These are phyloP conservation scores for Gallinago stenura DNA, from an alignment of 2,797 vertebrate genomes.

Conservation along the genomic window DNA sequence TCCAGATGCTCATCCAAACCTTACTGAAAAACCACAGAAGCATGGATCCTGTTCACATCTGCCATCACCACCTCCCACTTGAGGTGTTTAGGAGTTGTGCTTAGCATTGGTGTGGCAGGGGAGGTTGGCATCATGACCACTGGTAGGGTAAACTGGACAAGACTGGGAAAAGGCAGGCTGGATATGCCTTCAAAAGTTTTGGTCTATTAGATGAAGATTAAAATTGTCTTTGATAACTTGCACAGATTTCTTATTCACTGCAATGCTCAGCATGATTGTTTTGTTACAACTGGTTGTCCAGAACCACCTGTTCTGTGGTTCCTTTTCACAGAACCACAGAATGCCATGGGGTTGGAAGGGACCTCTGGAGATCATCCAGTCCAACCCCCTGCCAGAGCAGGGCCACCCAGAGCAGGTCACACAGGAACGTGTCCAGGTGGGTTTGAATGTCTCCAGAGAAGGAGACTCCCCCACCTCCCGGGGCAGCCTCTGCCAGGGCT, in stretches of 20 bases:
- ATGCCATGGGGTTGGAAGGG: too few species aligned
- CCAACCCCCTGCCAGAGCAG: too few species aligned
- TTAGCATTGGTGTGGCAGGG: neutral
- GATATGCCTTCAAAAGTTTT: neutral
- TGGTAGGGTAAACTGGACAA: neutral
- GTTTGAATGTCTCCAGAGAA: too few species aligned
- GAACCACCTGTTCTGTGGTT: too few species aligned
- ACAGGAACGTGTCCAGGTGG: too few species aligned
- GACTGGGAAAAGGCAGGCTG: neutral
- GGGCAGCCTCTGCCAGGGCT: too few species aligned
- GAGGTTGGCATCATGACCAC: neutral
- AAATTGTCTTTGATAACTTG: neutral
- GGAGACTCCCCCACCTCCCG: too few species aligned
- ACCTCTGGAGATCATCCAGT: too few species aligned
- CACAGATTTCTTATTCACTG: neutral
- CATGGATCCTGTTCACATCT: neutral
- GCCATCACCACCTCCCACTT: neutral
- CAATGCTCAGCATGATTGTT: neutral
- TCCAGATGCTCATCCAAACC: neutral
- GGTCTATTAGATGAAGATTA: neutral
- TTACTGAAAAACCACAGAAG: neutral
- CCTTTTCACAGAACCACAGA: neutral
- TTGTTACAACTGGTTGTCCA: neutral
- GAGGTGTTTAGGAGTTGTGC: neutral
- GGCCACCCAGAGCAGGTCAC: too few species aligned